phyloP scores from a whole-genome alignment of 2,113 vertebrate species.

The Spea multiplicata region DNA sequence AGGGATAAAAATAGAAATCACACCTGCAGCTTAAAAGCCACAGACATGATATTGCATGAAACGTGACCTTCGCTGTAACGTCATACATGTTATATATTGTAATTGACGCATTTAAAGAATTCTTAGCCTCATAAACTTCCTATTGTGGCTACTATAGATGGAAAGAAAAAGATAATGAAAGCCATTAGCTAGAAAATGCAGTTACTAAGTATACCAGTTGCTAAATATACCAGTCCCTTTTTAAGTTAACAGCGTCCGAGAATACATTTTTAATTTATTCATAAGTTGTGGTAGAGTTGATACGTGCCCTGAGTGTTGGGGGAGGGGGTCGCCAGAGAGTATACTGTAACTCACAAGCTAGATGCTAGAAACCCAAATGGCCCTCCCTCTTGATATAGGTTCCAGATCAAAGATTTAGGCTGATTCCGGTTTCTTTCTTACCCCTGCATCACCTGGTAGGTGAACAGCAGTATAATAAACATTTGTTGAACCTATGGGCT shows the following conservation, averaged over 20 bases:
- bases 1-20: neutral
- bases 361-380: no score
- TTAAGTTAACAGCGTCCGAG: neutral
- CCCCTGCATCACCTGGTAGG: no score
- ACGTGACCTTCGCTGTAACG: neutral
- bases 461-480: no score
- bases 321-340: no score
- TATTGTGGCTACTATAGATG: neutral
- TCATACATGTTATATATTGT: constrained; percentile 2
- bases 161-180: neutral
- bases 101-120: neutral
- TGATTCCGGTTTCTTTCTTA: no score
- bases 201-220: constrained; percentile 2
- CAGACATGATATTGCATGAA: neutral
- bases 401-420: no score
- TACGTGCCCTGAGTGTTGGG: no score
- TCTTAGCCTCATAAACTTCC: neutral
- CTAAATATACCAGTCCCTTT: neutral
- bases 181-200: neutral
- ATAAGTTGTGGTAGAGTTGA: no score
- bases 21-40: neutral
- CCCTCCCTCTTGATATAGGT: no score
- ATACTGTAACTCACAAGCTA: no score
- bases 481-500: no score
- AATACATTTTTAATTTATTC: neutral